Evolutionary conservation across 2,888 invertebrate genomes (phyloP), one percentile per base, ranked within the genome.

Genomic region (Xestia xanthographa): DNA sequence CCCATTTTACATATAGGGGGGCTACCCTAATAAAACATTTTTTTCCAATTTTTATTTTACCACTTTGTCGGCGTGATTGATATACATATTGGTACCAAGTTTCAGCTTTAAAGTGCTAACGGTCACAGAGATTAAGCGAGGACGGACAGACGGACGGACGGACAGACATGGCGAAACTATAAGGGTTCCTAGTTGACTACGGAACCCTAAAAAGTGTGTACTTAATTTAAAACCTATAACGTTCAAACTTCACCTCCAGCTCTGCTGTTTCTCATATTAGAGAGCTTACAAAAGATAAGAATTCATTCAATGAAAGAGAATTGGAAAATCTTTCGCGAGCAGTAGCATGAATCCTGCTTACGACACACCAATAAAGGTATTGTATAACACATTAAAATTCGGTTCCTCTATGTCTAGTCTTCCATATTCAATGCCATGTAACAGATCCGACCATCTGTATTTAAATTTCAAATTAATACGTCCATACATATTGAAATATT

Each of bases 351-450:
- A 45, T 53, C 34, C n/a, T 58, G 66, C 66, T 69, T 80, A 63
- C 45, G 22, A 53, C 53, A 85, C 20, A 68, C 17, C n/a, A 56
- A 53, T 66, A 66, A 73, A 77, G 72, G 48, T 75, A 43, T 87
- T 83, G 66, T 82, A 85, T 82, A 87, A 85, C 34, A 77, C 77
- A 41, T 80, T 82, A 76, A 84, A 82, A 86, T 77, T 83, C 80
- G 91, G 90, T 86, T 78, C 91, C 91, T 83, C 86, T 77, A 81
- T 71, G 91, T 91, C 91, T 91, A 74, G 89, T 88, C 88, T 88
- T 83, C 68, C 72, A 56, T 63, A 79, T 66, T 87, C 87, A 87
- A 88, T 87, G 84, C 45, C 80, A 66, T 45, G 77, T 75, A 66
- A 78, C 50, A 29, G 73, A 87, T 8, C 65, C 69, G 63, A 17